A percentile compares a stretch with the other conserved stretches of the same genome.
Evolutionary conservation across 1,140 invertebrate species (phyloP).

Genomic region (Scylla paramamosain): DNA sequence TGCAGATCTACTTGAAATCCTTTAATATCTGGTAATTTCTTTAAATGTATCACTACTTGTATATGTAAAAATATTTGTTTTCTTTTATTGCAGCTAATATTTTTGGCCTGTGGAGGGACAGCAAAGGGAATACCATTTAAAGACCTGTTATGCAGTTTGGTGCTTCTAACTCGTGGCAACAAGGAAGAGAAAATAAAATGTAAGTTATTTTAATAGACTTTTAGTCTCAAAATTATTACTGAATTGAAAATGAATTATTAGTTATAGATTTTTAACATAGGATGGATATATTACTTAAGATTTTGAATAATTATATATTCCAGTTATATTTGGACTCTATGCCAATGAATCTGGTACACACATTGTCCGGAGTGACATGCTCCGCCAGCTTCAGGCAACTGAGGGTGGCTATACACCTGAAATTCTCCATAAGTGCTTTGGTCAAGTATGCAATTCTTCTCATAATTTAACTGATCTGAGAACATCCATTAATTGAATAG

Average conservation of each 20-base stretch:
- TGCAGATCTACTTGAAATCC: neutral
- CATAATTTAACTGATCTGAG: neutral
- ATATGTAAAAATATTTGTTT: too few species aligned
- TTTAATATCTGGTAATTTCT: too few species aligned
- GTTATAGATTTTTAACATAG: too few species aligned
- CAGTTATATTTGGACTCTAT: constrained; percentile 87
- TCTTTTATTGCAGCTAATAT: constrained; percentile 84
- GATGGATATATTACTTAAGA: too few species aligned
- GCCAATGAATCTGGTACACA: constrained; percentile 89
- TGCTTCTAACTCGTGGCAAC: constrained; percentile 90
- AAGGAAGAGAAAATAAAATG: constrained; percentile 92
- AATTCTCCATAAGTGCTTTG: constrained; percentile 81
- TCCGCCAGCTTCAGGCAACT: constrained; percentile 84
- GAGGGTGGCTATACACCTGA: constrained; percentile 82
- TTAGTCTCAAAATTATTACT: too few species aligned
- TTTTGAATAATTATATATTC: neutral
- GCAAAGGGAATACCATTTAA: constrained; percentile 90
- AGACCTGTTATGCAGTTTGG: constrained; percentile 90
- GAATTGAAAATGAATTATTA: too few species aligned
- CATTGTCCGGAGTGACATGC: constrained; percentile 88
- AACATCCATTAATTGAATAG: too few species aligned
- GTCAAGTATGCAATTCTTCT: constrained; percentile 80
- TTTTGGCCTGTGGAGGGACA: constrained; percentile 89
- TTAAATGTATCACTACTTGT: too few species aligned
- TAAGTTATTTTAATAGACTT: constrained; percentile 80